Evolutionary conservation across 2,113 vertebrate species (phyloP).

Genomic region (Melanocharis versteri): DNA sequence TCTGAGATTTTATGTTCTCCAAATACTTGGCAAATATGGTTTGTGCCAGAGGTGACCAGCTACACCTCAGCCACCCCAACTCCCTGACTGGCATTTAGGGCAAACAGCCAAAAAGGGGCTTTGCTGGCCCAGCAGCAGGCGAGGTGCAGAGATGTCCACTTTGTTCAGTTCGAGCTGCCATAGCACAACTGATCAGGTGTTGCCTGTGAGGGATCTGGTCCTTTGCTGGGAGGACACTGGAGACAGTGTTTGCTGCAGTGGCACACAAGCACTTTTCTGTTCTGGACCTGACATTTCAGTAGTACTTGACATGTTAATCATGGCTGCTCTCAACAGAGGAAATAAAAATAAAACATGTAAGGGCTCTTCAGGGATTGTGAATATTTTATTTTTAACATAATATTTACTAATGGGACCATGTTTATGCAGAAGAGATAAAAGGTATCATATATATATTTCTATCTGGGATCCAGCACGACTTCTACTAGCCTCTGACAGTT

Average conservation of each 20-base stretch:
- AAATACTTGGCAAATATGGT: background rate
- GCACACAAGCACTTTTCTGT: background rate
- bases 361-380: background rate
- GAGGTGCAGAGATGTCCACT: background rate
- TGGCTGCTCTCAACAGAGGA: background rate
- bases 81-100: background rate
- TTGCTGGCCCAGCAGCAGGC: background rate
- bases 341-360: background rate
- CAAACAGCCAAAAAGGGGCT: background rate
- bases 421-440: background rate
- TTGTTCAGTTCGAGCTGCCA: background rate
- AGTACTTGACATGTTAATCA: background rate
- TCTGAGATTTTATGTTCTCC: background rate
- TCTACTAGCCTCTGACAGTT: background rate
- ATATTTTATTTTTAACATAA: background rate
- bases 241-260: background rate
- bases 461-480: background rate
- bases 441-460: background rate
- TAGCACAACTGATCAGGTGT: rapidly evolving
- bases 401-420: background rate
- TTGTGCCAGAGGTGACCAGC: background rate
- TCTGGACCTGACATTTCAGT: background rate
- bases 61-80: background rate
- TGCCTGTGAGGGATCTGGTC: background rate
- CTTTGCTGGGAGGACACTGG: background rate